Evolutionary conservation across 1,140 invertebrate genomes (phyloP), one percentile per base, ranked within the genome.

Genomic region (Pteromalus puparum): DNA sequence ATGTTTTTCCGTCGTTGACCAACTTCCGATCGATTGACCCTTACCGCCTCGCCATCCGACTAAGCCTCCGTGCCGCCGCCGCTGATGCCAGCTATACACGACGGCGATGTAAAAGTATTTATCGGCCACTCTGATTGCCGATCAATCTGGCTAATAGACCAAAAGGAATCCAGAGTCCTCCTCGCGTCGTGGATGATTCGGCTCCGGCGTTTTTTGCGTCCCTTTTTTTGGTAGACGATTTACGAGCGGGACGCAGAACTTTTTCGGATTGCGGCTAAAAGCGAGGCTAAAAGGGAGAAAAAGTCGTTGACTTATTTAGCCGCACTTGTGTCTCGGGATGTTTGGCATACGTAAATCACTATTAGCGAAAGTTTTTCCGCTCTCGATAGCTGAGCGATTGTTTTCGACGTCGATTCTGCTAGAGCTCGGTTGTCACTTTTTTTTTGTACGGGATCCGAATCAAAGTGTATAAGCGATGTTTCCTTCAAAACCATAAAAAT

Each of bases 131-230:
- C 26, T 34, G 30, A 34, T 72, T 30, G 68, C 26, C 68, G 68
- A 72, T 72, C 68, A 72, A 72, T 72, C 26, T n/a, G 21, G 15
- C 68, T 72, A 72, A 34, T 15, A 72, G 68, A 72, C 18, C 30
- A 7, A 72, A n/a, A 72, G 30, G 28, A 28, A 72, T n/a, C 7
- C 53, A 61, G 53, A 61, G 53, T 4, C 18, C 53, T 5, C 6
- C 4, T 61, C 18, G 18, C 18, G 53, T 61, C 18, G 53, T 61
- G 53, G 4, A 61, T 61, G 53, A 61, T 61, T 61, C 21, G 53
- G 26, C 68, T 72, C 26, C 4, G 10, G 26, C 30, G 2, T 72
- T 72, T 28, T 72, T 21, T 30, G 9, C 18, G 15, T 61, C 53
- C 18, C 18, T 61, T 61, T 61, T 48, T 61, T n/a, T 4, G 3